These are phyloP conservation scores for Gallinago jamesoni DNA, from an alignment of 2,113 vertebrate species.

Conservation along the genomic window DNA sequence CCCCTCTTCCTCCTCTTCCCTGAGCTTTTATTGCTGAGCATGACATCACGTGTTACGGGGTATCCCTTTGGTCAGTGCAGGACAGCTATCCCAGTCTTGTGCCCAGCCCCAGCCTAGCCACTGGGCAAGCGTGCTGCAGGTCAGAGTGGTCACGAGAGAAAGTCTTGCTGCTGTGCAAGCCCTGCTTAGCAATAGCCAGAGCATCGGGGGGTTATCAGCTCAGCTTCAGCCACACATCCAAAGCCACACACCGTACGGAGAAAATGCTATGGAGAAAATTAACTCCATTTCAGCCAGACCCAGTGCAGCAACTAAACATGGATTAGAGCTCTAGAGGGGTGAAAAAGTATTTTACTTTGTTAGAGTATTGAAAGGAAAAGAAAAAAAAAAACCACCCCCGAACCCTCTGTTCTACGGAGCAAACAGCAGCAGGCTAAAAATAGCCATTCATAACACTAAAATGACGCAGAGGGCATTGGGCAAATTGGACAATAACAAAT, in stretches of 20 bases:
- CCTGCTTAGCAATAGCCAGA: neutral
- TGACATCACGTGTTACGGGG: neutral
- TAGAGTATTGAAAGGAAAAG: neutral
- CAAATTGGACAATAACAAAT: neutral
- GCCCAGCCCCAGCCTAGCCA: neutral
- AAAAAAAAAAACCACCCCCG: neutral
- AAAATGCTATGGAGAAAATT: neutral
- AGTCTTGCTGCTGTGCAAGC: neutral
- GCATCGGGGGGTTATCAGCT: neutral
- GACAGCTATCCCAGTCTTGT: neutral
- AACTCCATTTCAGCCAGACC: neutral
- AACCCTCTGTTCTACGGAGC: neutral
- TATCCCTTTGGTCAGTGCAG: neutral
- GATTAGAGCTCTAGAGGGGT: neutral
- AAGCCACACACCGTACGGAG: neutral
- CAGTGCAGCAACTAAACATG: neutral
- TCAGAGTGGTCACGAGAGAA: neutral
- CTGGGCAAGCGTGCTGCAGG: neutral
- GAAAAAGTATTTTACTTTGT: neutral
- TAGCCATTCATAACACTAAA: neutral
- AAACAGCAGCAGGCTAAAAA: neutral
- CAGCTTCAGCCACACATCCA: neutral
- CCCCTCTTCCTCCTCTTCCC: neutral
- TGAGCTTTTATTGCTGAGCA: fast-evolving
- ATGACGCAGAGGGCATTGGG: neutral